Evolutionary conservation across 1,140 invertebrate species (phyloP).

Genomic region (Neoseiulus cucumeris): DNA sequence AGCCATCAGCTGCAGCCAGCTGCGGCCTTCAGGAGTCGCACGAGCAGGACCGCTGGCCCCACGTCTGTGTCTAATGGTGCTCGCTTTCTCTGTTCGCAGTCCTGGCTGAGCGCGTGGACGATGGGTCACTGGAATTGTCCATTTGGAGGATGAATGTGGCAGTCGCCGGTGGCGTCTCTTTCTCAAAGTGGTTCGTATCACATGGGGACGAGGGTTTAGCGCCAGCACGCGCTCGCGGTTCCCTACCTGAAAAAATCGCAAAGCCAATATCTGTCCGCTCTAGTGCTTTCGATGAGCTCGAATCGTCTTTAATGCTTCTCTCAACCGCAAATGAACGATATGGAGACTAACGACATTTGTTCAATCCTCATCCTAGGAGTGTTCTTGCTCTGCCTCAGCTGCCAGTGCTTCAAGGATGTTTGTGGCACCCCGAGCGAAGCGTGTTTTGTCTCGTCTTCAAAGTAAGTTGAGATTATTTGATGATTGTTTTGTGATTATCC

Average conservation of each 20-base stretch:
- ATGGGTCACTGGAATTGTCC: constrained; percentile 6
- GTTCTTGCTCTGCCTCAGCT: constrained; percentile 4
- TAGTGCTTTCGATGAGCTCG: too few relatives aligned
- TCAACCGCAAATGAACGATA: not conserved
- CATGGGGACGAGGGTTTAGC: too few relatives aligned
- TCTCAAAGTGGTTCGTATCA: not conserved
- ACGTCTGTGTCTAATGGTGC: not conserved
- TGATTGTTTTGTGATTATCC: not conserved
- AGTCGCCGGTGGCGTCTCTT: not conserved
- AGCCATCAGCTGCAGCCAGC: too few relatives aligned
- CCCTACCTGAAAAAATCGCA: too few relatives aligned
- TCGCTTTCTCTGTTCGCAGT: not conserved
- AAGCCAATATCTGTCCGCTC: too few relatives aligned
- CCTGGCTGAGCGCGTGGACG: constrained; percentile 5
- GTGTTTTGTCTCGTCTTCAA: constrained; percentile 9
- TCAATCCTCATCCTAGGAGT: not conserved
- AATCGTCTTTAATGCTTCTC: too few relatives aligned
- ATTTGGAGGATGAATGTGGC: constrained; percentile 8
- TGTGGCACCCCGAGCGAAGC: constrained; percentile 3
- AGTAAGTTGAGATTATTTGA: not conserved
- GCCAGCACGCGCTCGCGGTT: too few relatives aligned
- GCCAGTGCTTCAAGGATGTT: constrained; percentile 2
- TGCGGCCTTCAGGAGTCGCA: too few relatives aligned
- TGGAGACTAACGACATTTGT: too few relatives aligned
- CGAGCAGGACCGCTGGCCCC: too few relatives aligned